A percentile compares a stretch with the other conserved stretches of the same genome.
Conservation (phyloP, 2,113 vertebrate species). For the Triplophysa tibetana region DNA sequence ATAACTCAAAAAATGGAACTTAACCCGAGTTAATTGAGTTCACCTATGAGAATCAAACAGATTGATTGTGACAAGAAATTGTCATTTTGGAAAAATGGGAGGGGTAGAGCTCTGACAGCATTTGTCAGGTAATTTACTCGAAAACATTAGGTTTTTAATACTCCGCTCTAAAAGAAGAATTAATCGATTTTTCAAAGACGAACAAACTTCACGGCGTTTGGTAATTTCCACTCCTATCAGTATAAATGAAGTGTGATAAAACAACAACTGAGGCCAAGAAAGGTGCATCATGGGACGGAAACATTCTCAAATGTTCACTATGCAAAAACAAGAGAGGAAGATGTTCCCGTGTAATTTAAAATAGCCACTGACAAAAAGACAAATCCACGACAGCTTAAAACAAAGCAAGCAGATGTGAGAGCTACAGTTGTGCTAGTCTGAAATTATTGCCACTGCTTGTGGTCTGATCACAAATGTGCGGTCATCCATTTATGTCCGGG, state of each 20-base stretch:
- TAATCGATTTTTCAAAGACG: slow-evolving; percentile 68
- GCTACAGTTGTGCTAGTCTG: slow-evolving; percentile 21
- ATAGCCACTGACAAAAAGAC: not conserved
- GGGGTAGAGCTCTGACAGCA: slow-evolving; percentile 63
- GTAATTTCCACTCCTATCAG: slow-evolving; percentile 52
- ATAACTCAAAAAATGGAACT: slow-evolving; percentile 69
- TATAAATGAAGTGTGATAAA: slow-evolving; percentile 41
- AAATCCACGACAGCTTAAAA: slow-evolving; percentile 9
- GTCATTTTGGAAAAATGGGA: slow-evolving; percentile 58
- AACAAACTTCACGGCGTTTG: slow-evolving; percentile 70
- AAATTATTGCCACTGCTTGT: slow-evolving; percentile 17
- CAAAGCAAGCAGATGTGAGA: slow-evolving; percentile 12
- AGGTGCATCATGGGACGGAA: not conserved
- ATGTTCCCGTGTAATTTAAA: not conserved
- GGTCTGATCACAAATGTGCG: slow-evolving; percentile 21
- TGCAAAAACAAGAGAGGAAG: too few relatives aligned
- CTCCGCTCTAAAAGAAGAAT: slow-evolving; percentile 61
- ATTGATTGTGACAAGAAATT: slow-evolving; percentile 69
- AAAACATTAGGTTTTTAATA: slow-evolving; percentile 72
- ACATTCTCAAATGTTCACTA: not conserved
- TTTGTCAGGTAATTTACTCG: slow-evolving; percentile 78
- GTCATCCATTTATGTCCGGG: slow-evolving; percentile 16
- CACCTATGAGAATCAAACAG: slow-evolving; percentile 64
- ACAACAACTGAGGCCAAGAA: slow-evolving; percentile 6
- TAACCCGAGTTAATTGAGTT: slow-evolving; percentile 71